Evolutionary conservation across 2,113 vertebrate genomes (phyloP), one percentile per base, ranked within the genome.

Genomic region (Microtus oregoni): DNA sequence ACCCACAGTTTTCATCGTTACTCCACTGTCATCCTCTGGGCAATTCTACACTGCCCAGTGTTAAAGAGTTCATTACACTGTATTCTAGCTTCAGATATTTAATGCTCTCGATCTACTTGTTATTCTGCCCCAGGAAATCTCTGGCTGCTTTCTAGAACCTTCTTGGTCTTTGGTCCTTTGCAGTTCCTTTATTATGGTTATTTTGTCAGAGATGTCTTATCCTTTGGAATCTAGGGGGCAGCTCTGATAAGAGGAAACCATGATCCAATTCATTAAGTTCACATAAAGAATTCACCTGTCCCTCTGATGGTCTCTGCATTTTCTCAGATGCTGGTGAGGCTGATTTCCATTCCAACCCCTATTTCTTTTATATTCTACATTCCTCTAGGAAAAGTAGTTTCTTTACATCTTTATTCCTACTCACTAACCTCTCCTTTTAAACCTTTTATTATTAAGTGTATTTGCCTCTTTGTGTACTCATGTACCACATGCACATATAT

Each of bases 61-160:
- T 61, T 50, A 26, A 47, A 77, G 2, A 87, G n/a, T 11, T 75
- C 50, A 10, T 2, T 8, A 5, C 28, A 35, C 7, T 0, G 0
- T 4, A 38, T 11, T 47, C 63, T 4, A 26, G 52, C 3, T 41
- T 75, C 67, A 3, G 7, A 65, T 22, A 10, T 15, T 26, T 4
- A 32, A 30, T 9, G 55, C 26, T 30, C 1, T 6, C 92, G 7
- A 14, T 24, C 24, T 13, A 35, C 14, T 10, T 73, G 38, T 6
- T 47, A 8, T 50, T 35, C 28, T 26, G n/a, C 30, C 20, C 10
- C 1, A 20, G 63, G 41, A 47, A 55, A 38, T 41, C 55, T 75
- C 30, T 32, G 9, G 5, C 44, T 15, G 44, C 6, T 55, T n/a
- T 44, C 3, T 26, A 47, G 10, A 76, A 38, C 35, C 32, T 26